Evolutionary conservation across 2,888 invertebrate species (phyloP), one percentile per base, ranked within the genome.

Genomic region (Macrophya alboannulata): DNA sequence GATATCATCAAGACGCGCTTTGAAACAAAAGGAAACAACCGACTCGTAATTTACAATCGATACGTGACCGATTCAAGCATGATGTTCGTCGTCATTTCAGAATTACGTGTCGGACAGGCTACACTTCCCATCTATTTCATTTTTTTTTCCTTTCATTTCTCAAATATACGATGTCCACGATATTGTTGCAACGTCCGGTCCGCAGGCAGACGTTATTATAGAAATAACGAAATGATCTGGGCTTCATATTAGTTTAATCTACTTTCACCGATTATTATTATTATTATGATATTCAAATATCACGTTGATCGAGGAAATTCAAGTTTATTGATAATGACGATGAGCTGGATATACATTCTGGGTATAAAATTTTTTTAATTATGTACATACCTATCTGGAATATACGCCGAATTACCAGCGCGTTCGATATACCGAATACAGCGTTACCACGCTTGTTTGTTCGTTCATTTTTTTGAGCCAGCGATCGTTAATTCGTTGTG

Each of bases 11-110:
- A 25, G 51, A 77, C 31, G 37, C 51, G 55, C 9, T 81, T 25
- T 40, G 43, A 81, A 62, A 81, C 81, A 81, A 40, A 59, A 62
- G 81, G 62, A 81, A 81, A 81, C 62, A 81, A 81, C 4, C 40
- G 21, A 40, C 62, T 43, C 31, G 81, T 62, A 81, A 81, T 81
- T 81, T 43, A 40, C 21, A 81, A 62, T 81, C 81, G 62, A 81
- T 59, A 62, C 40, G 62, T 43, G 62, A 43, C 81, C 43, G 59
- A 81, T 81, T 12, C 21, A 62, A 59, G 5, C 12, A 40, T 62
- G 48, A 37, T 55, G 77, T 48, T 51, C 55, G 48, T 77, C 51
- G 51, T 77, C 51, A 51, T 21, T 77, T 15, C 0, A 55, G 55
- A 77, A 77, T 77, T 43, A 77, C 48, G 77, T 74, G 43, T n/a